phyloP scores from a whole-genome alignment of 2,888 invertebrate species.

The Scotopteryx bipunctaria region DNA sequence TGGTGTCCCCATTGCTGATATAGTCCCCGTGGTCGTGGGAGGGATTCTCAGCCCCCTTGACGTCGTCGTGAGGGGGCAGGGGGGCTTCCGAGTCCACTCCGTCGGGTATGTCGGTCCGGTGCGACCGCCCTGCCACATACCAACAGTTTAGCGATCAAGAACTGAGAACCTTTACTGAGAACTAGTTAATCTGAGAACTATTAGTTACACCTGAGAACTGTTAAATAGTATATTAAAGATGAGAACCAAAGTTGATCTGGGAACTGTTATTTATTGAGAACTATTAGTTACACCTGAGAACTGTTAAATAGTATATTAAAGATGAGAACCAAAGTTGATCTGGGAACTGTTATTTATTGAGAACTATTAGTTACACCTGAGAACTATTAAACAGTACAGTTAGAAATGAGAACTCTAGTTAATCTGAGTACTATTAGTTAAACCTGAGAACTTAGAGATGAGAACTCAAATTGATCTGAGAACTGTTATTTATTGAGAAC shows the following conservation, averaged over 20 bases:
- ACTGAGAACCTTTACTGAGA: no score
- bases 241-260: neutral
- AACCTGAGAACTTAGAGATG: neutral
- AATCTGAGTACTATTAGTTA: neutral
- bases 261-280: neutral
- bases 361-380: neutral
- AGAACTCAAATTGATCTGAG: slow-evolving; percentile 52
- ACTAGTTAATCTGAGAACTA: neutral
- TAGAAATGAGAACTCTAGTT: no score
- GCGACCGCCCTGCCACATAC: slow-evolving; percentile 83
- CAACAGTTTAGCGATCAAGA: slow-evolving; percentile 81
- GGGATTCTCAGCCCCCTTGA: slow-evolving; percentile 84
- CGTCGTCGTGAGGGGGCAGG: slow-evolving; percentile 82
- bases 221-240: neutral
- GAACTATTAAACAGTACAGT: neutral
- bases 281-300: neutral
- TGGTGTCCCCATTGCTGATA: slow-evolving; percentile 83
- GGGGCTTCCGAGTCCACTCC: slow-evolving; percentile 86
- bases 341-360: neutral
- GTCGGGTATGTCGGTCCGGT: slow-evolving; percentile 85
- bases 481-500: neutral
- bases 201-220: neutral
- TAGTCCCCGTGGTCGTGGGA: slow-evolving; percentile 84
- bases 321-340: no score
- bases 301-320: neutral